Evolutionary conservation across 2,888 invertebrate genomes (phyloP), one percentile per base, ranked within the genome.

Genomic region (Caenorhabditis virilis): DNA sequence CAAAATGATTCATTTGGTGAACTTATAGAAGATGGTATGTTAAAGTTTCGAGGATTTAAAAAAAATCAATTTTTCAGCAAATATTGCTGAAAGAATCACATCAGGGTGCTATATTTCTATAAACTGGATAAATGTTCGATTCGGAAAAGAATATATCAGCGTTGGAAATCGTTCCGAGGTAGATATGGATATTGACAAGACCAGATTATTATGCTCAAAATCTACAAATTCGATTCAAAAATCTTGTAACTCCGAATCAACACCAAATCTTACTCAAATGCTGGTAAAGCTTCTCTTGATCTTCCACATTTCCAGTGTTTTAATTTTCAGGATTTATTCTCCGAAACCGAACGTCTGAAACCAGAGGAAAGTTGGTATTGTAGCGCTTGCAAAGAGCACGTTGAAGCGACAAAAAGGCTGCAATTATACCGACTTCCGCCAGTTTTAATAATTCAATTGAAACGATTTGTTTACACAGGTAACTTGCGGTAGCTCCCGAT

Each of bases 281-380:
- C 67, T 74, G 38, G n/a, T n/a, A n/a, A n/a, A n/a, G n/a, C n/a
- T n/a, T n/a, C n/a, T n/a, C n/a, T n/a, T n/a, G n/a, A n/a, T n/a
- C n/a, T n/a, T n/a, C n/a, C n/a, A n/a, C n/a, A n/a, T n/a, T n/a
- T n/a, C n/a, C n/a, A n/a, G n/a, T n/a, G n/a, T n/a, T n/a, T n/a
- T n/a, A n/a, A n/a, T n/a, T n/a, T n/a, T n/a, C n/a, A n/a, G n/a
- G 55, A 84, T 15, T 77, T 86, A 62, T 87, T 87, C 73, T 86
- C 86, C 1, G 85, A 86, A 67, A 86, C 86, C 3, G 87, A 87
- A 72, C 76, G 84, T n/a, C 80, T 87, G 56, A 84, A 83, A 42
- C 84, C 84, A 15, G 85, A 86, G 46, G 86, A 87, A 67, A 85
- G 86, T 6, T 87, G 87, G 87, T 77, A 72, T 66, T 72, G 69